A percentile compares a stretch with the other conserved stretches of the same genome.
phyloP scores from a whole-genome alignment of 1,140 invertebrate species.

The Diabrotica undecimpunctata region DNA sequence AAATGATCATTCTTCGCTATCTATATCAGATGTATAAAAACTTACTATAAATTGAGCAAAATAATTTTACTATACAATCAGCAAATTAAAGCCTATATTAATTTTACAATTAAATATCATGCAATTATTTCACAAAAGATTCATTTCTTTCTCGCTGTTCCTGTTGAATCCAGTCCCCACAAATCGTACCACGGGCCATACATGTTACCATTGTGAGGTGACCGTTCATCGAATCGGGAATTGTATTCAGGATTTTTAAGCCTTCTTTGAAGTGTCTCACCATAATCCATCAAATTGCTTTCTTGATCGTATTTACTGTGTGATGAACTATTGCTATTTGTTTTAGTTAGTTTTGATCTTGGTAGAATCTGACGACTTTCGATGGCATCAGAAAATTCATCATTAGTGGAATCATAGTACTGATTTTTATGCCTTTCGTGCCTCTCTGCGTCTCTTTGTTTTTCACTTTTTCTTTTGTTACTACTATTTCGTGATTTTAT shows the following conservation, averaged over 20 bases:
- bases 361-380: conserved; percentile 63
- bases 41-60: conserved; percentile 20
- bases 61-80: conserved; percentile 3
- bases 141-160: conserved; percentile 43
- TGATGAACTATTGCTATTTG: conserved; percentile 52
- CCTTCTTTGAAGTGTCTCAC: conserved; percentile 47
- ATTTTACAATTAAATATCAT: neutral
- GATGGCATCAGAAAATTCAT: conserved; percentile 54
- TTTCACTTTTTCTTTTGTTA: conserved; percentile 40
- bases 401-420: conserved; percentile 55
- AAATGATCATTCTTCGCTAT: no score
- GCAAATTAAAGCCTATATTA: neutral
- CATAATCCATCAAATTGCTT: conserved; percentile 50
- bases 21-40: neutral
- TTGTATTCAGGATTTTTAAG: conserved; percentile 49
- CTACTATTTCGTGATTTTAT: conserved; percentile 49
- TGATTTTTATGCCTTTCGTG: conserved; percentile 37
- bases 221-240: conserved; percentile 54
- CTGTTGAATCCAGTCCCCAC: conserved; percentile 65
- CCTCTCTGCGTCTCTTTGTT: conserved; percentile 40
- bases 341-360: conserved; percentile 64
- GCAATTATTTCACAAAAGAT: no score
- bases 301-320: conserved; percentile 39
- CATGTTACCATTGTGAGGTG: conserved; percentile 59
- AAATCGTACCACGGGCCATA: conserved; percentile 86